Percentiles rank a stretch among this genome's conserved stretches.
Evolutionary conservation across 2,797 vertebrate species (phyloP).

Genomic region (Crocodylus rhombifer): DNA sequence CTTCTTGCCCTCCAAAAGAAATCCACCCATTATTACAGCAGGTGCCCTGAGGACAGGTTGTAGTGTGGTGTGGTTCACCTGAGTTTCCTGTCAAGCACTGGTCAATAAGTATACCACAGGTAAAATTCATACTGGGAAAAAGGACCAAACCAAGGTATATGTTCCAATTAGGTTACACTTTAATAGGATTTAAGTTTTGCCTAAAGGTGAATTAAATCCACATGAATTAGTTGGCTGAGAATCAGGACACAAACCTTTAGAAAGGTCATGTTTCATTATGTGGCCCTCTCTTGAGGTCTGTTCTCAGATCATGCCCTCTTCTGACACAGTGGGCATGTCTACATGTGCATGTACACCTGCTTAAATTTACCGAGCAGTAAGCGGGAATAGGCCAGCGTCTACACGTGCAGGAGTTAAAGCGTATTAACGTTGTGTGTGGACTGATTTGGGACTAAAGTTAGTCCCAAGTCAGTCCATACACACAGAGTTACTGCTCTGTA

Average conservation of each 20-base stretch:
- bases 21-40: rapidly evolving
- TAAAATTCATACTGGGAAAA: not conserved
- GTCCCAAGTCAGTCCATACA: no score
- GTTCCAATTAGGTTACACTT: rapidly evolving
- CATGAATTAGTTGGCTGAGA: not conserved
- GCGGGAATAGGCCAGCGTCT: no score
- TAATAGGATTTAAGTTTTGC: not conserved
- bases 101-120: not conserved
- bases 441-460: no score
- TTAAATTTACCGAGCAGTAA: no score
- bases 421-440: no score
- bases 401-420: no score
- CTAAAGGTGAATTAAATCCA: not conserved
- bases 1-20: not conserved
- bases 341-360: no score
- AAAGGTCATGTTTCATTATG: not conserved
- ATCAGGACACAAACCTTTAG: not conserved
- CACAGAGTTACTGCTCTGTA: no score
- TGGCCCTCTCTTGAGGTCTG: not conserved
- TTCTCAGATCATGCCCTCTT: not conserved
- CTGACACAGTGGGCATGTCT: no score
- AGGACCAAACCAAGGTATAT: not conserved
- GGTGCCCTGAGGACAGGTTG: rapidly evolving
- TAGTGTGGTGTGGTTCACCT: not conserved
- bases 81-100: rapidly evolving